A percentile compares a stretch with the other conserved stretches of the same genome.
phyloP scores from a whole-genome alignment of 2,888 invertebrate species.

The Alviniconcha strummeri region DNA sequence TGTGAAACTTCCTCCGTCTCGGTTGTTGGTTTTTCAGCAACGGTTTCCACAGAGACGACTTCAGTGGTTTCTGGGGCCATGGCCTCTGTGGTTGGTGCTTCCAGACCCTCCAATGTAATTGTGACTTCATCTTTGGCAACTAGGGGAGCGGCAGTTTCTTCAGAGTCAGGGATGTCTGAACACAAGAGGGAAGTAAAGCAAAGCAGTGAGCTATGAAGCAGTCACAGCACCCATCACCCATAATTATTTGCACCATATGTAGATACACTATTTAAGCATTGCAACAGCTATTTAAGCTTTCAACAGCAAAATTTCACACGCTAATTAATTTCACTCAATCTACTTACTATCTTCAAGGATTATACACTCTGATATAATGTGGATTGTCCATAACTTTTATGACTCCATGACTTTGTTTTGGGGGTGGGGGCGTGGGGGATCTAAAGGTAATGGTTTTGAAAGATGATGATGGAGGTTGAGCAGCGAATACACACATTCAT shows the following conservation, averaged over 20 bases:
- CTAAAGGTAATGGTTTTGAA: too few relatives aligned
- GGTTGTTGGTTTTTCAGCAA: conserved; percentile 52
- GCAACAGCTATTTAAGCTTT: not conserved
- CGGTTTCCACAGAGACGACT: conserved; percentile 57
- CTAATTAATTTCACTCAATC: too few relatives aligned
- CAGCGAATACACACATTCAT: too few relatives aligned
- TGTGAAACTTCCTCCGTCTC: conserved; percentile 66
- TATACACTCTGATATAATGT: too few relatives aligned
- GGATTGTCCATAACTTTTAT: too few relatives aligned
- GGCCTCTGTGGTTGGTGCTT: conserved; percentile 53
- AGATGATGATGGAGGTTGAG: too few relatives aligned
- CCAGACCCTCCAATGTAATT: conserved; percentile 58
- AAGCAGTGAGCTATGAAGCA: not conserved
- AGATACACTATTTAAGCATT: not conserved
- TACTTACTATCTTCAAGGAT: too few relatives aligned
- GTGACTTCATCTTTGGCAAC: conserved; percentile 31
- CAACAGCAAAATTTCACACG: not conserved
- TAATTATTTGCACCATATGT: not conserved
- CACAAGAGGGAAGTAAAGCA: conserved; percentile 10
- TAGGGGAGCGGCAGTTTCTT: conserved; percentile 37
- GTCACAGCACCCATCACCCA: not conserved
- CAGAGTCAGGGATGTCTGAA: conserved; percentile 35
- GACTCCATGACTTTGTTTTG: too few relatives aligned
- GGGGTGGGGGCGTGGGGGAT: too few relatives aligned
- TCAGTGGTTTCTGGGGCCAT: conserved; percentile 56